Evolutionary conservation across 2,797 vertebrate genomes (phyloP).

Genomic region (Cuculus canorus): DNA sequence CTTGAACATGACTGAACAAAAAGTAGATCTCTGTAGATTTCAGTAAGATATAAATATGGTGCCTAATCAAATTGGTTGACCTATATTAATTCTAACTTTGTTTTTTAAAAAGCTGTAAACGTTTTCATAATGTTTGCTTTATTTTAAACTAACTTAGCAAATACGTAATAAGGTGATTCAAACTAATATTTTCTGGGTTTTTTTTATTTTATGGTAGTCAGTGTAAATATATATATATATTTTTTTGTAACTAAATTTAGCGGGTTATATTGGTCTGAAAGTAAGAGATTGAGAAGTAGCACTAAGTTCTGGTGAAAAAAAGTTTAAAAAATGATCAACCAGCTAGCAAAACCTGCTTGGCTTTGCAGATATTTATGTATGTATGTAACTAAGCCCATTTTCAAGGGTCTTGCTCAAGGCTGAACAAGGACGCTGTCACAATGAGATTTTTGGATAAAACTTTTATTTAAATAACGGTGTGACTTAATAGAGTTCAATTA

Average conservation of each 20-base stretch:
- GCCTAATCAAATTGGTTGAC: background rate
- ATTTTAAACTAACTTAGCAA: background rate
- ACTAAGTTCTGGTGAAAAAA: background rate
- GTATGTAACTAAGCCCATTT: rapidly evolving
- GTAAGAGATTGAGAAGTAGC: background rate
- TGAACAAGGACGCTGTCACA: background rate
- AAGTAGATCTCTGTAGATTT: background rate
- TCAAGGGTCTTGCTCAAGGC: too few species aligned
- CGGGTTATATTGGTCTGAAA: background rate
- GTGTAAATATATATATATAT: background rate
- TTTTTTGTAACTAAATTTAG: background rate
- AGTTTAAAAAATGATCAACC: background rate
- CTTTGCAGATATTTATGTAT: background rate
- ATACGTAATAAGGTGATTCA: rapidly evolving
- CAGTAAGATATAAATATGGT: background rate
- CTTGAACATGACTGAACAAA: background rate
- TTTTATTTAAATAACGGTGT: too few species aligned
- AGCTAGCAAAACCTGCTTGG: background rate
- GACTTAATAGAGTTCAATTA: too few species aligned
- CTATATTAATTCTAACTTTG: background rate
- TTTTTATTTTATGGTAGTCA: background rate
- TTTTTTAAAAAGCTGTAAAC: background rate
- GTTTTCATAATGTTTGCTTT: background rate
- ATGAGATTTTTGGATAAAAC: too few species aligned
- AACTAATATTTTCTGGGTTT: background rate